Conservation (phyloP, 2,888 invertebrate species). For the Dioctria rufipes region DNA sequence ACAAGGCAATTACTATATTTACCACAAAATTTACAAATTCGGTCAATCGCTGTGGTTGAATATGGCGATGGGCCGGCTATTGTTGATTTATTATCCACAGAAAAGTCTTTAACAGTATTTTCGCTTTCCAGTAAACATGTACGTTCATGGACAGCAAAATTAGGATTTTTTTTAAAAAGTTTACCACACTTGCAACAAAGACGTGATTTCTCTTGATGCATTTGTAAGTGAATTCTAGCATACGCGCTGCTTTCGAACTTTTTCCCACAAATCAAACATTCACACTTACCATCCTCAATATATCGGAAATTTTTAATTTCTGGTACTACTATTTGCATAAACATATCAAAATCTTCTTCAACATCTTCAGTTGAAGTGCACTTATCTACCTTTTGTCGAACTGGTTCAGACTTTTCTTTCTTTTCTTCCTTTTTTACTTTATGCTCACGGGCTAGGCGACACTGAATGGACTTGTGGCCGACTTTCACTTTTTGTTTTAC, state of each 20-base stretch:
- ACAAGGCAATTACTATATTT: background rate
- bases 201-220: background rate
- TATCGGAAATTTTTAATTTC: background rate
- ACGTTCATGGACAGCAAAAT: background rate
- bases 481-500: background rate
- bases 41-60: background rate
- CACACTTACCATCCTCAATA: conserved; percentile 9
- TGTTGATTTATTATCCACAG: no score
- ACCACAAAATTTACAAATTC: background rate
- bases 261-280: background rate
- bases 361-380: background rate
- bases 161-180: background rate
- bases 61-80: background rate
- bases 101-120: background rate
- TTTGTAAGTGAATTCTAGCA: background rate
- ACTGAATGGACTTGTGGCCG: background rate
- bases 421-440: background rate
- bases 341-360: background rate
- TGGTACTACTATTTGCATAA: background rate
- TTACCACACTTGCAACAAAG: conserved; percentile 1
- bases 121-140: background rate
- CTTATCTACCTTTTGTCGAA: background rate
- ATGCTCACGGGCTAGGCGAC: background rate
- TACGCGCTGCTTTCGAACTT: background rate
- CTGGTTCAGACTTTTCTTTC: background rate